These are phyloP conservation scores for Tineola bisselliella DNA, from an alignment of 2,888 invertebrate genomes.

Conservation along the genomic window DNA sequence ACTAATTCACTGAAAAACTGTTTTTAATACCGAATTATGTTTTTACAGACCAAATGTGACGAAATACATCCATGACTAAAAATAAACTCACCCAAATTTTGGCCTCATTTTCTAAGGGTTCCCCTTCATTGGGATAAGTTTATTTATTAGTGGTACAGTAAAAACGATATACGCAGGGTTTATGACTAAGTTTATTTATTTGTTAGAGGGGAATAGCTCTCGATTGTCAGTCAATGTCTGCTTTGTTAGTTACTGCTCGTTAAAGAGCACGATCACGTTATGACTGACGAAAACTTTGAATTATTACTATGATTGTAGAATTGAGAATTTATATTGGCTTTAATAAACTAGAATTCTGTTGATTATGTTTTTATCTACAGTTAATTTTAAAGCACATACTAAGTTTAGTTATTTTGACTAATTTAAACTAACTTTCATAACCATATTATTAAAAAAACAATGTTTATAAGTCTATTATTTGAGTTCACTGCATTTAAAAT, in stretches of 20 bases:
- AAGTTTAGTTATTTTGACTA: no score
- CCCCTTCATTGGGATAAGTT: slow-evolving; percentile 35
- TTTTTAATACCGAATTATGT: no score
- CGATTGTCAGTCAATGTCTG: slow-evolving; percentile 41
- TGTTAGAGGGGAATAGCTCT: slow-evolving; percentile 39
- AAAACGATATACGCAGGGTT: slow-evolving; percentile 46
- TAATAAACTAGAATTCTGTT: no score
- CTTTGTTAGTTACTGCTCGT: slow-evolving; percentile 29
- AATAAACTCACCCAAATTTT: neutral
- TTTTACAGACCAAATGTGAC: no score
- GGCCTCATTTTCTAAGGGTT: slow-evolving; percentile 1
- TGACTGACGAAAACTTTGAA: neutral
- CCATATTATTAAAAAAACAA: neutral
- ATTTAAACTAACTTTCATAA: neutral
- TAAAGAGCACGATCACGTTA: neutral
- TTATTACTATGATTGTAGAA: no score
- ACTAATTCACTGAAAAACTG: no score
- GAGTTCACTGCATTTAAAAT: no score
- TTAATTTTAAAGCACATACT: no score
- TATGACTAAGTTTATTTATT: slow-evolving; percentile 50
- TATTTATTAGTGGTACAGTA: slow-evolving; percentile 59
- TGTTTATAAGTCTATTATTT: no score
- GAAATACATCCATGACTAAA: neutral
- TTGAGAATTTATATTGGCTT: no score
- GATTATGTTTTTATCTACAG: no score